phyloP scores from a whole-genome alignment of 2,888 invertebrate species.

The Drosophila nigricruria region DNA sequence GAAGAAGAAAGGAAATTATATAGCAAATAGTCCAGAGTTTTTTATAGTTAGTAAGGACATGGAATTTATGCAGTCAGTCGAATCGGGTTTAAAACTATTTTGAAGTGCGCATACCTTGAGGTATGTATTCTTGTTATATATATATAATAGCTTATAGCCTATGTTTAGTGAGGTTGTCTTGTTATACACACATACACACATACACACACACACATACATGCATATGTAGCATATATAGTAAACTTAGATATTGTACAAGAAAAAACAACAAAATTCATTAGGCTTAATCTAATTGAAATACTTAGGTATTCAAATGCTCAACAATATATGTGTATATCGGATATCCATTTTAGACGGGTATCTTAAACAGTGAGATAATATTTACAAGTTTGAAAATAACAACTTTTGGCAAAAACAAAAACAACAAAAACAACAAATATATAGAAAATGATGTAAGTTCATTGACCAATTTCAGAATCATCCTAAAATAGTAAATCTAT shows the following conservation, averaged over 20 bases:
- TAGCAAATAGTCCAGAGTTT: conserved; percentile 62
- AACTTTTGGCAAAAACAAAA: conserved; percentile 27
- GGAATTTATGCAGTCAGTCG: conserved; percentile 67
- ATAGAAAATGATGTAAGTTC: conserved; percentile 16
- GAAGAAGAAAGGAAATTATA: conserved; percentile 2
- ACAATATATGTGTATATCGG: background rate
- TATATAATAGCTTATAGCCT: conserved; percentile 56
- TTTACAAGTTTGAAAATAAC: conserved; percentile 45
- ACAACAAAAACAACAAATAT: too few species aligned
- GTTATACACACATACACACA: conserved; percentile 62
- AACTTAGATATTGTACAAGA: conserved; percentile 12
- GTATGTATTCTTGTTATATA: conserved; percentile 77
- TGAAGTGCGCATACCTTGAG: conserved; percentile 52
- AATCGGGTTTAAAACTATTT: conserved; percentile 76
- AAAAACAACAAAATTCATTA: conserved; percentile 21
- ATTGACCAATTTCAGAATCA: conserved; percentile 56
- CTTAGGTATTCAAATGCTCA: conserved; percentile 52
- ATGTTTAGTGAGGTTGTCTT: conserved; percentile 80
- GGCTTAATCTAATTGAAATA: conserved; percentile 24
- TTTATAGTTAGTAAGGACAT: conserved; percentile 65
- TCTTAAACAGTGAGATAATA: conserved; percentile 41
- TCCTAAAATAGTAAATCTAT: conserved; percentile 25
- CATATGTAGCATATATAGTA: conserved; percentile 52
- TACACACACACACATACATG: conserved; percentile 28
- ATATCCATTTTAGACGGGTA: conserved; percentile 31